Conservation (phyloP, 2,797 vertebrate species). For the Ceryle rudis region DNA sequence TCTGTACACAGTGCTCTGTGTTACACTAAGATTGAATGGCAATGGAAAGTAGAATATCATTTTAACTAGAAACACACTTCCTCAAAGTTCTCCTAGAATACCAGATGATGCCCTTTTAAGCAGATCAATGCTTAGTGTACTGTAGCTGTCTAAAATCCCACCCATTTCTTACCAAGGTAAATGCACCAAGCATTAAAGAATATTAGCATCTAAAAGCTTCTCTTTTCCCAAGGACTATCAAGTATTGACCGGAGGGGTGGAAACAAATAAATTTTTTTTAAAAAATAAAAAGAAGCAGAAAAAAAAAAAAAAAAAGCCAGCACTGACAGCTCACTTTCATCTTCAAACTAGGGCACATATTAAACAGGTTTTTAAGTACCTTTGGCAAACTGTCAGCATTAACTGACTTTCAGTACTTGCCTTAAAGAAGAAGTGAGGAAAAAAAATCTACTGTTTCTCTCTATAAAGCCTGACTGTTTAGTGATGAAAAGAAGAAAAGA, state of each 20-base stretch:
- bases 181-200: constrained; percentile 49
- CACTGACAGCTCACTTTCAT: constrained; percentile 37
- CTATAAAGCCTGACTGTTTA: neutral
- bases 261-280: no score
- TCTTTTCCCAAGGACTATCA: constrained; percentile 18
- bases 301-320: neutral
- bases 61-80: constrained; percentile 54
- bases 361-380: constrained; percentile 49
- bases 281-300: neutral
- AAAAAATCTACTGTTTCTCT: neutral
- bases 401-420: constrained; percentile 12
- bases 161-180: constrained; percentile 40
- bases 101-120: constrained; percentile 53
- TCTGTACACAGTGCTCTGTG: neutral
- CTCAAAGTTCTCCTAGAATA: constrained; percentile 48
- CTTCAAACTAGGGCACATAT: constrained; percentile 19
- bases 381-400: constrained; percentile 34
- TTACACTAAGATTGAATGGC: neutral
- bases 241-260: constrained; percentile 1
- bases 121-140: constrained; percentile 56
- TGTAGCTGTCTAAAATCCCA: constrained; percentile 60
- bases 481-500: neutral
- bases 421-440: neutral
- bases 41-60: constrained; percentile 22
- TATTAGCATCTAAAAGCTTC: constrained; percentile 19